A percentile compares a stretch with the other conserved stretches of the same genome.
These are phyloP conservation scores for Formicarius rufipectus DNA, from an alignment of 2,113 vertebrate species.

Conservation along the genomic window DNA sequence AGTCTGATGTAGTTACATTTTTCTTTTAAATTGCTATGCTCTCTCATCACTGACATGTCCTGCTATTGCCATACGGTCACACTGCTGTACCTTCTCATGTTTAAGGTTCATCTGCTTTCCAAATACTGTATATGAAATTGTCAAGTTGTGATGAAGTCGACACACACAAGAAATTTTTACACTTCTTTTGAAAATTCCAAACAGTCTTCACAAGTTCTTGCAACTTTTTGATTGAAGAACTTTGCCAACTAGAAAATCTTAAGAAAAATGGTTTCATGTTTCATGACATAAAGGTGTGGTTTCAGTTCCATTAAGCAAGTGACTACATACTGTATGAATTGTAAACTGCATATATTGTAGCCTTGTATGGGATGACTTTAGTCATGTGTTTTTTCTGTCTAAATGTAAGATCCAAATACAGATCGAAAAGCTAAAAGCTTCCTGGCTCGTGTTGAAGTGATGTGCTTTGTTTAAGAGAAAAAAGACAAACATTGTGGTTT, in stretches of 20 bases:
- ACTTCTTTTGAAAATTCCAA: not conserved
- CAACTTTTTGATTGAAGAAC: conserved; percentile 23
- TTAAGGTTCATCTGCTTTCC: conserved; percentile 35
- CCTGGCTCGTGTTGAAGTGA: conserved; percentile 61
- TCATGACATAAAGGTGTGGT: not conserved
- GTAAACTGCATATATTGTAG: not conserved
- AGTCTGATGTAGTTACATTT: not conserved
- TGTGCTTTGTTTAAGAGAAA: conserved; percentile 49
- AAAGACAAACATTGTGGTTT: conserved; percentile 36
- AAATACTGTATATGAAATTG: not conserved
- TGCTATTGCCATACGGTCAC: not conserved
- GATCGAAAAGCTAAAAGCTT: conserved; percentile 41
- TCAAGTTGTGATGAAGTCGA: not conserved
- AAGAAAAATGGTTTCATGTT: not conserved
- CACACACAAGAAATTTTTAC: not conserved
- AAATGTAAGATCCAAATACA: not conserved
- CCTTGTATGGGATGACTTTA: not conserved
- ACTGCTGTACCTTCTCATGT: not conserved
- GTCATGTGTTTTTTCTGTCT: not conserved
- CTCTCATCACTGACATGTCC: not conserved
- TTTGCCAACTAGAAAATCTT: conserved; percentile 26
- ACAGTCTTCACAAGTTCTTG: conserved; percentile 52
- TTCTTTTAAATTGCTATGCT: not conserved
- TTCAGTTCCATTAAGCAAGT: not conserved
- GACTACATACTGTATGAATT: not conserved